A percentile compares a stretch with the other conserved stretches of the same genome.
Evolutionary conservation across 23 tunicate species (phyloP).

Genomic region (Diplosoma virens): DNA sequence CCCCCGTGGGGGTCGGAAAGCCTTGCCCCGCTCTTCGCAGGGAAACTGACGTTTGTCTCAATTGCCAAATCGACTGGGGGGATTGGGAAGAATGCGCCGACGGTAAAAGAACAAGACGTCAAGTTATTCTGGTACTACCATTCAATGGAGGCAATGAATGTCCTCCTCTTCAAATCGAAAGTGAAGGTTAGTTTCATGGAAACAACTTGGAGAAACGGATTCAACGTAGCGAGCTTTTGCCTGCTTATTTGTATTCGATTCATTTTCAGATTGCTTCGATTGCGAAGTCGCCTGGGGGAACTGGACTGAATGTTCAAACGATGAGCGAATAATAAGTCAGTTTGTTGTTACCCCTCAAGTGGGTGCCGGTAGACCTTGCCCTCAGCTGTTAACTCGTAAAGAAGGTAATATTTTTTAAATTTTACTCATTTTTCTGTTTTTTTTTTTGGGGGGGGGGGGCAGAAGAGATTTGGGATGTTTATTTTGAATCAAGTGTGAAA

Average conservation of each 20-base stretch:
- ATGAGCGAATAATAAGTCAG: constrained; percentile 23
- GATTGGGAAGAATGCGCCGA: constrained; percentile 57
- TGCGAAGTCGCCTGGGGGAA: constrained; percentile 60
- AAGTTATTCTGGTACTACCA: constrained; percentile 23
- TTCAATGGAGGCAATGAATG: constrained; percentile 61
- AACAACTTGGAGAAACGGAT: not conserved
- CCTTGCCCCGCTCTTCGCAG: constrained; percentile 34
- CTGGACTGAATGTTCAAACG: constrained; percentile 55
- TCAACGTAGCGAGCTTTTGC: too few relatives aligned
- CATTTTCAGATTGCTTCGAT: constrained; percentile 37
- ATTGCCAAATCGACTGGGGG: constrained; percentile 66
- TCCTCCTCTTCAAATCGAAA: constrained; percentile 31
- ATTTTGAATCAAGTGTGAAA: too few relatives aligned
- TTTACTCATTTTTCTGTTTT: too few relatives aligned
- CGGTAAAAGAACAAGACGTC: constrained; percentile 7
- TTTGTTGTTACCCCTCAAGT: constrained; percentile 11
- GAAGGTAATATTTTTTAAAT: too few relatives aligned
- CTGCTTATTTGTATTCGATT: too few relatives aligned
- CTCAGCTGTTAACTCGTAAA: not conserved
- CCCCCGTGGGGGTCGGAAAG: constrained; percentile 59
- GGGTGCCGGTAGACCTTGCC: constrained; percentile 43
- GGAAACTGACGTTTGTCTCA: constrained; percentile 52
- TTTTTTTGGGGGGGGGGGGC: too few relatives aligned
- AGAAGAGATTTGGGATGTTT: too few relatives aligned
- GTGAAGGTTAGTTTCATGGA: constrained; percentile 24